Percentiles rank a stretch among this genome's conserved stretches.
phyloP scores from a whole-genome alignment of 2,888 invertebrate species.

The Gisinianus flammeolus region DNA sequence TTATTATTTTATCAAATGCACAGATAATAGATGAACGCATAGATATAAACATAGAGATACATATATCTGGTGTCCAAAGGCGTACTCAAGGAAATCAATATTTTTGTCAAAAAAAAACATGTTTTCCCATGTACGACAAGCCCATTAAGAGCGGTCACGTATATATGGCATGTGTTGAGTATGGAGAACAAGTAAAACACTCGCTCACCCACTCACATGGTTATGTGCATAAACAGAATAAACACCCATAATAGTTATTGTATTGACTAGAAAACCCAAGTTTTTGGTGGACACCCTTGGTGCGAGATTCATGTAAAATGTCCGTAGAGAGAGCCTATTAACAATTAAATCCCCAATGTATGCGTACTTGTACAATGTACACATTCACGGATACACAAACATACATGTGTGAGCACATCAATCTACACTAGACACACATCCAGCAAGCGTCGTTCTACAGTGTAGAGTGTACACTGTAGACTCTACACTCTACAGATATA shows the following conservation, averaged over 20 bases:
- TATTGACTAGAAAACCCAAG: conserved; percentile 10
- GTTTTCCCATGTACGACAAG: conserved; percentile 14
- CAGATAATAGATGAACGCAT: not conserved
- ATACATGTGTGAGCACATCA: not conserved
- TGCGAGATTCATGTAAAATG: conserved; percentile 34
- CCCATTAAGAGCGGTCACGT: conserved; percentile 29
- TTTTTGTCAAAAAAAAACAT: conserved; percentile 5
- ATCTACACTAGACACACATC: not conserved
- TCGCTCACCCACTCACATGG: not conserved
- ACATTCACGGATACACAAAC: not conserved
- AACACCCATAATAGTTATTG: not conserved
- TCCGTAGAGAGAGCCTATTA: conserved; percentile 27
- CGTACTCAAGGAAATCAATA: conserved; percentile 9
- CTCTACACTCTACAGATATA: not conserved
- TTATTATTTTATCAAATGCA: not conserved
- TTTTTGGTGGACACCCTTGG: conserved; percentile 33
- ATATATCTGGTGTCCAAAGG: not conserved
- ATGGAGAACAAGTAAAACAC: not conserved
- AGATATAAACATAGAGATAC: not conserved
- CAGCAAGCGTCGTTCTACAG: not conserved
- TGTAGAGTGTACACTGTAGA: not conserved
- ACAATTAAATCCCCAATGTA: conserved; percentile 32
- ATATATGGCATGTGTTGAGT: not conserved
- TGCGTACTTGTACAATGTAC: not conserved
- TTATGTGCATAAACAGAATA: not conserved